Percentiles rank a stretch among this genome's conserved stretches.
phyloP scores from a whole-genome alignment of 2,797 vertebrate genomes.

The Megalops cyprinoides region DNA sequence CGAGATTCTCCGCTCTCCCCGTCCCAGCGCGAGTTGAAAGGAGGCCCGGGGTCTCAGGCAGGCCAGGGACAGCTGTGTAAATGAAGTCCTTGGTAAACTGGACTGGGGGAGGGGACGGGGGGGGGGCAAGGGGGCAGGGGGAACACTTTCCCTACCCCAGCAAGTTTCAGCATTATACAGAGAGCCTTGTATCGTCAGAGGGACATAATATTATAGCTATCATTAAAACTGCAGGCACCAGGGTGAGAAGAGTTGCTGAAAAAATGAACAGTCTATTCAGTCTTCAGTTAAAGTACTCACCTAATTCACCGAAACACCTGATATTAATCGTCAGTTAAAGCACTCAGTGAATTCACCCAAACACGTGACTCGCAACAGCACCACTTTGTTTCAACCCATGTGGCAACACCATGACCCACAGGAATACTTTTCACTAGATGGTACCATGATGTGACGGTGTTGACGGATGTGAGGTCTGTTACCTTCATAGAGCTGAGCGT shows the following conservation, averaged over 20 bases:
- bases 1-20: conserved; percentile 28
- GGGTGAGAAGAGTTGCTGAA: not conserved
- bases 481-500: conserved; percentile 94
- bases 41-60: conserved; percentile 39
- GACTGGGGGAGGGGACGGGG: not conserved
- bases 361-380: too few relatives aligned
- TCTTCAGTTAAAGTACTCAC: not conserved
- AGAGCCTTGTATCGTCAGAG: not conserved
- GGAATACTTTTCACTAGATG: not conserved
- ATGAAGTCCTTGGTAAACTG: conserved; percentile 42
- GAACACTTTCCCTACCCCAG: too few relatives aligned
- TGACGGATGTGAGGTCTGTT: conserved; percentile 32
- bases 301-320: not conserved
- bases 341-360: not conserved
- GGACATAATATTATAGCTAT: not conserved
- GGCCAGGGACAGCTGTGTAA: conserved; percentile 57
- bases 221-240: not conserved
- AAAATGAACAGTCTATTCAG: not conserved
- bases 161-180: too few relatives aligned
- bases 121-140: not conserved
- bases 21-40: too few relatives aligned
- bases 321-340: not conserved
- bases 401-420: not conserved
- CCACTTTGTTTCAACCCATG: not conserved
- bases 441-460: not conserved